Evolutionary conservation across 2,113 vertebrate species (phyloP).

Genomic region (Sciurus niger): DNA sequence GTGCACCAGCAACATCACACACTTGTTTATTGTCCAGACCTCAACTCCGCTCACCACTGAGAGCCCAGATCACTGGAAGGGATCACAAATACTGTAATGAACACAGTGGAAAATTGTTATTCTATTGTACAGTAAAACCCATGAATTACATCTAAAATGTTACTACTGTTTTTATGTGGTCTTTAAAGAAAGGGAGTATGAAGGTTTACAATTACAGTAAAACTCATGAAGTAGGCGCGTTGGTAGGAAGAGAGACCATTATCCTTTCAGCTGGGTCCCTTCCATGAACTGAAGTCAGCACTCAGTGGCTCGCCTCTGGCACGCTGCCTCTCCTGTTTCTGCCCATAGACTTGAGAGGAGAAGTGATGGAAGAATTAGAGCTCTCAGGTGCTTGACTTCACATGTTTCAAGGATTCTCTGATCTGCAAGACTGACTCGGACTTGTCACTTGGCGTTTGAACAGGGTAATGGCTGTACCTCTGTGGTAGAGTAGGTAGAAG

Average conservation of each 20-base stretch:
- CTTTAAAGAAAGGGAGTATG: neutral
- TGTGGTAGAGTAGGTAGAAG: neutral
- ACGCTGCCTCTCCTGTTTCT: neutral
- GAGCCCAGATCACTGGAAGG: neutral
- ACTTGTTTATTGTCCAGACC: neutral
- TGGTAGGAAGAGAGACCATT: neutral
- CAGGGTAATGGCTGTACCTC: neutral
- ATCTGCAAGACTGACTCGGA: neutral
- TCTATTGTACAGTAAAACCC: constrained; percentile 12
- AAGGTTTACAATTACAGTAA: constrained; percentile 43
- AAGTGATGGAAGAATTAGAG: neutral
- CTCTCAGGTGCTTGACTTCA: neutral
- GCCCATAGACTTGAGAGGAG: neutral
- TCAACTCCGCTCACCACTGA: neutral
- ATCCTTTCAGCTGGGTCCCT: neutral
- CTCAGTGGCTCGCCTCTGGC: neutral
- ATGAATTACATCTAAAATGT: constrained; percentile 59
- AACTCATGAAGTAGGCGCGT: constrained; percentile 21
- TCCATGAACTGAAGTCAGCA: neutral
- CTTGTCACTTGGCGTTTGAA: neutral
- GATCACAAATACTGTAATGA: neutral
- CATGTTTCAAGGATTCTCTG: constrained; percentile 28
- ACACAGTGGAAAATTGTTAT: constrained; percentile 10
- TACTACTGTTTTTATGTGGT: constrained; percentile 45
- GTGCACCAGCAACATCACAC: neutral